These are phyloP conservation scores for Julus scandinavius DNA, from an alignment of 2,888 invertebrate species.

Conservation along the genomic window DNA sequence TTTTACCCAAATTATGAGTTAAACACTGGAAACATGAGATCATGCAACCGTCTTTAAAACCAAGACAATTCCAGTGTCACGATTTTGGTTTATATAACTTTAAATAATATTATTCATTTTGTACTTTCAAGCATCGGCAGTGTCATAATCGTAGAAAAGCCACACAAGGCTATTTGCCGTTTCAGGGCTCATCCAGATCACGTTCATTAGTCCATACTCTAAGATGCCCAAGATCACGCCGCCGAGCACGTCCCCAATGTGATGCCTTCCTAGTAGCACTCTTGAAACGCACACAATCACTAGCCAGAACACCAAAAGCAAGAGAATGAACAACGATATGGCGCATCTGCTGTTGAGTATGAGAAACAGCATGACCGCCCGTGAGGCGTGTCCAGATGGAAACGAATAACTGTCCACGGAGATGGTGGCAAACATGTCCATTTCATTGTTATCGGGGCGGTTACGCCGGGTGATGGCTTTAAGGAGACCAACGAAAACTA, in stretches of 20 bases:
- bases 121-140: background rate
- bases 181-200: slow-evolving; percentile 74
- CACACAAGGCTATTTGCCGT: slow-evolving; percentile 16
- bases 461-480: slow-evolving; percentile 83
- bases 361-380: slow-evolving; percentile 76
- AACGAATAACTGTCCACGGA: slow-evolving; percentile 92
- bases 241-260: slow-evolving; percentile 82
- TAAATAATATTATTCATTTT: no score
- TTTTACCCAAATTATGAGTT: no score
- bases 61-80: no score
- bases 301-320: slow-evolving; percentile 80
- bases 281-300: slow-evolving; percentile 80
- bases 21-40: no score
- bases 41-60: no score
- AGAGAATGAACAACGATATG: slow-evolving; percentile 70
- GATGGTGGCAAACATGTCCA: slow-evolving; percentile 75
- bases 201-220: slow-evolving; percentile 73
- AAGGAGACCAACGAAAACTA: slow-evolving; percentile 78
- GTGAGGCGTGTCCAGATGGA: slow-evolving; percentile 93
- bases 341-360: background rate
- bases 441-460: slow-evolving; percentile 76
- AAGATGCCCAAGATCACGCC: slow-evolving; percentile 80
- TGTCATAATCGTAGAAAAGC: slow-evolving; percentile 48
- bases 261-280: slow-evolving; percentile 85
- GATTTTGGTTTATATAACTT: no score